Evolutionary conservation across 2,113 vertebrate genomes (phyloP), one percentile per base, ranked within the genome.

Genomic region (Solenodon paradoxus): DNA sequence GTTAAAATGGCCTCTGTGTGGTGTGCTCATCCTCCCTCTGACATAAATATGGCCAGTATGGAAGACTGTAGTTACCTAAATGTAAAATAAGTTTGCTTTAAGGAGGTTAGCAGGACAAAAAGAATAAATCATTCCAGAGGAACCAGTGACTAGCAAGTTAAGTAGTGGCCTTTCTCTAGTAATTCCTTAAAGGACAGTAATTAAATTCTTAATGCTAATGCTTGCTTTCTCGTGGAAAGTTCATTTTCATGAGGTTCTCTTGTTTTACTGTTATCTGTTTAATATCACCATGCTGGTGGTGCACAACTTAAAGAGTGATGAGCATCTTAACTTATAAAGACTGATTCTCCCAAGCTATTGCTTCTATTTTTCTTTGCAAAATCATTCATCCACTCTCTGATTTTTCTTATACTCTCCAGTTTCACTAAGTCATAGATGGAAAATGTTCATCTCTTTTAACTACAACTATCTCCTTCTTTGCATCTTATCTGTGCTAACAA

Each of bases 61-160:
- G 75, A 90, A 69, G 80, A 30, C n/a, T n/a, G n/a, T 84, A 55
- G 15, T n/a, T 75, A 92, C 15, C n/a, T 74, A 68, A 9, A 86
- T 95, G 94, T 88, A 79, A 96, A 92, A 90, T 94, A 79, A 61
- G 12, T 0, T 61, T 92, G 53, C 57, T 92, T 95, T 92, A 87
- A 85, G 94, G 75, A 69, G 38, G 30, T 81, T 88, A 97, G 38
- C 4, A 72, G 88, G 71, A 83, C 13, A 72, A 69, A 84, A 86
- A 83, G 20, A 84, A 69, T 83, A 59, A 71, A 9, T 64, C 30
- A 75, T 66, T 92, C 2, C 26, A 78, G 49, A 69, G 35, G 63
- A 86, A 85, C 4, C 32, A 61, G 24, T 72, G 69, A 77, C 81
- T 71, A 74, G 32, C 75, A 84, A 63, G 28, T 74, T 68, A 89